Conservation (phyloP, 1,140 invertebrate species). For the Mamestra configurata region DNA sequence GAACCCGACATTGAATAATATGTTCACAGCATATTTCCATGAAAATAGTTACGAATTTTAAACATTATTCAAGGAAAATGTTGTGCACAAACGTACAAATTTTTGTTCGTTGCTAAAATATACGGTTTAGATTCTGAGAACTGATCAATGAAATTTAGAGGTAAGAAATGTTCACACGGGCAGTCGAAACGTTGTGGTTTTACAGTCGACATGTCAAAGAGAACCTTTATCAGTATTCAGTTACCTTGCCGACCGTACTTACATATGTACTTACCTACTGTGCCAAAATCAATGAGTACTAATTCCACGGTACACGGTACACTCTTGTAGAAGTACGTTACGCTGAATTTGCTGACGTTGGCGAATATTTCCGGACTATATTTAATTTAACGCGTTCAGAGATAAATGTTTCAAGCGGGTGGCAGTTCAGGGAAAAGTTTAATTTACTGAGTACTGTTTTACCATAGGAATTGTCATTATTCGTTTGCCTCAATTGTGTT, state of each 20-base stretch:
- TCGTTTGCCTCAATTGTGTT: too few relatives aligned
- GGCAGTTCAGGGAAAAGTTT: constrained; percentile 13
- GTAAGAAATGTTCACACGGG: constrained; percentile 28
- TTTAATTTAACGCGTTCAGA: constrained; percentile 1
- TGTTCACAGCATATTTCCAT: constrained; percentile 26
- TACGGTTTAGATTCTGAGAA: constrained; percentile 51
- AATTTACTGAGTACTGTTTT: not conserved
- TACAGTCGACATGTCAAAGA: constrained; percentile 20
- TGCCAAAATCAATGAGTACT: constrained; percentile 17
- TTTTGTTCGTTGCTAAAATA: constrained; percentile 51
- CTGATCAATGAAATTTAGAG: constrained; percentile 57
- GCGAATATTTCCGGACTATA: not conserved
- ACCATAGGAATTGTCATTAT: too few relatives aligned
- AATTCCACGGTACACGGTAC: not conserved
- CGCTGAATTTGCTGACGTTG: not conserved
- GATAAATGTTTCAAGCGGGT: constrained; percentile 11
- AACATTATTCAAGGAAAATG: constrained; percentile 17
- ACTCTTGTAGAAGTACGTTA: not conserved
- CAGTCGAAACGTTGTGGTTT: constrained; percentile 7
- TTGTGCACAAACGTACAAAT: constrained; percentile 45
- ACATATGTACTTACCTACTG: not conserved
- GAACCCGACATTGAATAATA: constrained; percentile 41
- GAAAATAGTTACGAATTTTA: constrained; percentile 35
- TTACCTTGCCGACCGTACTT: not conserved
- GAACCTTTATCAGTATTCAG: constrained; percentile 21